Evolutionary conservation across 1,140 invertebrate genomes (phyloP), one percentile per base, ranked within the genome.

Genomic region (Halyomorpha halys): DNA sequence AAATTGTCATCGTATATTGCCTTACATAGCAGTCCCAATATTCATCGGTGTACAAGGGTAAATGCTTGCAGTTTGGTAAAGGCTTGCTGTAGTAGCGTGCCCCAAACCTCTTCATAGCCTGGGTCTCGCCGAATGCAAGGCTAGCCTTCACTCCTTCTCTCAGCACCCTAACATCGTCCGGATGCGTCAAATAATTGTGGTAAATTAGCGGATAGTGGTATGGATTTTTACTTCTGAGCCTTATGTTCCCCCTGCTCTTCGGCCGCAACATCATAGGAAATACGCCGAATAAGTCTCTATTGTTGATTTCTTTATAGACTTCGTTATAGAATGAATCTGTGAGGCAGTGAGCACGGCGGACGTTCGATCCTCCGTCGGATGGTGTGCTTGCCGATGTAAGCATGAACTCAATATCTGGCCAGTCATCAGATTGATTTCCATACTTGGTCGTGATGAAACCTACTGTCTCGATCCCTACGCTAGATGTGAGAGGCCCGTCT

Each of bases 331-430:
- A 90, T 47, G 87, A 84, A 62, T 90, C 83, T 0, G 81, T 84
- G 0, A 92, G 73, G 0, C 90, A 86, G 68, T 92, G 89, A 0
- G 89, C 88, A 47, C 77, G 82, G 69, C 87, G 88, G 0, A 86
- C 83, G 64, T 86, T 67, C 8, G 69, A 70, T 0, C 70, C 87
- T n/a, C 86, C 85, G 68, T 91, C 89, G 0, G 88, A 89, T 56
- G 79, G 83, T 0, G 86, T 86, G 0, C 86, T 87, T 0, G 86
- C 82, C n/a, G 88, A 86, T 0, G 88, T 86, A 72, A 92, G 76
- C 86, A 90, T 92, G 70, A 93, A 91, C 68, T 92, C 88, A 62
- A 93, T 91, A 70, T 94, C 91, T 0, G 90, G 90, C 88, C 89
- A 93, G 70, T 92, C 90, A 64, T 90, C 86, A 0, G 81, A 80